phyloP scores from a whole-genome alignment of 2,797 vertebrate species.

The Tamandua tetradactyla region DNA sequence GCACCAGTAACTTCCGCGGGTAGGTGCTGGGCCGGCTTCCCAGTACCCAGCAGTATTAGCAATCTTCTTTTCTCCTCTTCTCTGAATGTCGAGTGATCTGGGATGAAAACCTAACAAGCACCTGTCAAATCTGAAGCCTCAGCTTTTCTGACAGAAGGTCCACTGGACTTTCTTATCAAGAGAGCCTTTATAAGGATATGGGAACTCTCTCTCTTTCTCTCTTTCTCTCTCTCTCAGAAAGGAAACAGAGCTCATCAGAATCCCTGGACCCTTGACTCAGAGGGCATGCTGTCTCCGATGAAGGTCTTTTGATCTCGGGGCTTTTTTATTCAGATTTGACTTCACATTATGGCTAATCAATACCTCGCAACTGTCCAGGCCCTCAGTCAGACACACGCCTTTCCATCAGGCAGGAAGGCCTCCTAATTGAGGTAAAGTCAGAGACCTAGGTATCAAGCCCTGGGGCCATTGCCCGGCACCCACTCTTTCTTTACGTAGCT shows the following conservation, averaged over 20 bases:
- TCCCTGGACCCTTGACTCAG: conserved; percentile 91
- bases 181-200: conserved; percentile 87
- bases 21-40: conserved; percentile 73
- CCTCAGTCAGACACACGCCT: conserved; percentile 89
- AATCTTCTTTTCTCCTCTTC: conserved; percentile 83
- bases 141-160: conserved; percentile 91
- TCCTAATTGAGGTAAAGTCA: conserved; percentile 97
- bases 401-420: conserved; percentile 87
- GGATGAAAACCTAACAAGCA: conserved; percentile 93
- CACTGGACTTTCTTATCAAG: conserved; percentile 90
- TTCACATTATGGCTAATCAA: conserved; percentile 97
- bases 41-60: conserved; percentile 76
- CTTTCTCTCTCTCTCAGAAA: conserved; percentile 86
- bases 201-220: conserved; percentile 86
- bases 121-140: conserved; percentile 93
- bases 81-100: conserved; percentile 83
- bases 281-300: conserved; percentile 90
- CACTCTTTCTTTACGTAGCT: conserved; percentile 82
- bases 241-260: conserved; percentile 88
- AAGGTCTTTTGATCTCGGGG: conserved; percentile 94
- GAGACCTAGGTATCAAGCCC: conserved; percentile 93
- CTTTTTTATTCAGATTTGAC: conserved; percentile 95
- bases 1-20: conserved; percentile 67
- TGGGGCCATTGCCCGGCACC: conserved; percentile 89
- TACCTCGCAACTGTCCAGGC: conserved; percentile 89